Conservation (phyloP, 1,140 invertebrate genomes). For the Saccostrea cuccullata region DNA sequence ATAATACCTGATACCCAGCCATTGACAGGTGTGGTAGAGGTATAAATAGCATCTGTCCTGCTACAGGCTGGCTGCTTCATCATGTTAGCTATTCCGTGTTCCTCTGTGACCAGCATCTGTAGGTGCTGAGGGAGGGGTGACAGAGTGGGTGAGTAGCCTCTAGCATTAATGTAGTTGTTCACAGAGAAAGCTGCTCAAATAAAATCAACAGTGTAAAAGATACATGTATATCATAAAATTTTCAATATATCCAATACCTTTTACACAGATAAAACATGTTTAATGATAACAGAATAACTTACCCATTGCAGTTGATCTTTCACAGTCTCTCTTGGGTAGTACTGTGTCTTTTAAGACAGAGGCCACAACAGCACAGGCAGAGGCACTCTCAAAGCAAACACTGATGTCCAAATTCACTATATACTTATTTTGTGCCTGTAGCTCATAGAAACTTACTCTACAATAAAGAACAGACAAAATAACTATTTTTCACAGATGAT, state of each 20-base stretch:
- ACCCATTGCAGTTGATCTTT: constrained; percentile 27
- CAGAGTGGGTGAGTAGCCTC: background rate
- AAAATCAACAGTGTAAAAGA: background rate
- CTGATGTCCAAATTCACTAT: constrained; percentile 49
- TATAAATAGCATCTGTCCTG: background rate
- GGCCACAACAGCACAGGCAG: constrained; percentile 12
- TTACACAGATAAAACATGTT: background rate
- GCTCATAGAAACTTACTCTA: constrained; percentile 14
- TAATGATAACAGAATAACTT: background rate
- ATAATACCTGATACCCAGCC: constrained; percentile 25
- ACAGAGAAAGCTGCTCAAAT: constrained; percentile 9
- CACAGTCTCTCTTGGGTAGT: constrained; percentile 29
- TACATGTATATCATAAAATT: background rate
- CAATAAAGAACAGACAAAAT: background rate
- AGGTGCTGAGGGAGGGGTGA: constrained; percentile 29
- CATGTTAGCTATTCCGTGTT: constrained; percentile 35
- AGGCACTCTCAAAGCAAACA: constrained; percentile 48
- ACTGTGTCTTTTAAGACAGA: background rate
- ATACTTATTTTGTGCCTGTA: constrained; percentile 33
- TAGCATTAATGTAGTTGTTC: background rate
- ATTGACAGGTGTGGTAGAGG: constrained; percentile 11
- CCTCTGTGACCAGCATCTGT: constrained; percentile 19
- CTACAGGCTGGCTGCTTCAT: constrained; percentile 21
- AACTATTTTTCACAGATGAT: background rate
- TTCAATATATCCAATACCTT: background rate